phyloP scores from a whole-genome alignment of 2,888 invertebrate genomes.

The Zhuqinia jingwanae region DNA sequence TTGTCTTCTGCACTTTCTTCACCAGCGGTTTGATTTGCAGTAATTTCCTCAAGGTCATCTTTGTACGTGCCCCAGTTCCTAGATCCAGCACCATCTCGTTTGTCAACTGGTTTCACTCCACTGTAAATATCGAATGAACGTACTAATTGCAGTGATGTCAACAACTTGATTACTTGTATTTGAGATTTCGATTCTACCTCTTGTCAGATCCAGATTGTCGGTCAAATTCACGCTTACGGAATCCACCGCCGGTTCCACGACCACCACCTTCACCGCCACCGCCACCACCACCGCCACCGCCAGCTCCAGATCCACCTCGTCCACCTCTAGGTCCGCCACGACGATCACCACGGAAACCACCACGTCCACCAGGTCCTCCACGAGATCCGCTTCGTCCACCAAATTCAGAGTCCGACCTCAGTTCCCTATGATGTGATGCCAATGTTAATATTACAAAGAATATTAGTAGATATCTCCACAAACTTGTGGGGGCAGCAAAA shows the following conservation, averaged over 20 bases:
- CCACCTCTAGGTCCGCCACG: slow-evolving; percentile 80
- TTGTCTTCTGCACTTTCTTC: slow-evolving; percentile 75
- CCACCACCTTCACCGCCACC: too few relatives aligned
- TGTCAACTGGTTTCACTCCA: slow-evolving; percentile 95
- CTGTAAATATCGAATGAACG: too few relatives aligned
- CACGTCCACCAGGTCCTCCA: slow-evolving; percentile 81
- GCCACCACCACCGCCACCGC: slow-evolving; percentile 80
- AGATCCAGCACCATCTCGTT: slow-evolving; percentile 96
- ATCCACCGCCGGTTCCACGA: slow-evolving; percentile 81
- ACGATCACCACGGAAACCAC: slow-evolving; percentile 80
- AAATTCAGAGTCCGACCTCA: slow-evolving; percentile 71
- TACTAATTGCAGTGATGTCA: too few relatives aligned
- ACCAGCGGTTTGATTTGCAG: slow-evolving; percentile 54
- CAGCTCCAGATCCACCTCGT: slow-evolving; percentile 80
- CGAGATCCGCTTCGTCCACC: slow-evolving; percentile 81
- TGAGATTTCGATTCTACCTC: slow-evolving; percentile 85
- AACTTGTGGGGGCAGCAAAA: background rate
- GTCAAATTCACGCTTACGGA: slow-evolving; percentile 96
- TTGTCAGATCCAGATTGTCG: slow-evolving; percentile 97
- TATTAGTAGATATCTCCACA: background rate
- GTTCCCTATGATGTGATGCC: slow-evolving; percentile 60
- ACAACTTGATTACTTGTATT: too few relatives aligned
- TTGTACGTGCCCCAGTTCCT: slow-evolving; percentile 98
- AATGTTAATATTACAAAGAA: too few relatives aligned
- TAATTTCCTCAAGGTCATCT: slow-evolving; percentile 91